Evolutionary conservation across 2,797 vertebrate species (phyloP).

Genomic region (Oceanodroma leucorhoa): DNA sequence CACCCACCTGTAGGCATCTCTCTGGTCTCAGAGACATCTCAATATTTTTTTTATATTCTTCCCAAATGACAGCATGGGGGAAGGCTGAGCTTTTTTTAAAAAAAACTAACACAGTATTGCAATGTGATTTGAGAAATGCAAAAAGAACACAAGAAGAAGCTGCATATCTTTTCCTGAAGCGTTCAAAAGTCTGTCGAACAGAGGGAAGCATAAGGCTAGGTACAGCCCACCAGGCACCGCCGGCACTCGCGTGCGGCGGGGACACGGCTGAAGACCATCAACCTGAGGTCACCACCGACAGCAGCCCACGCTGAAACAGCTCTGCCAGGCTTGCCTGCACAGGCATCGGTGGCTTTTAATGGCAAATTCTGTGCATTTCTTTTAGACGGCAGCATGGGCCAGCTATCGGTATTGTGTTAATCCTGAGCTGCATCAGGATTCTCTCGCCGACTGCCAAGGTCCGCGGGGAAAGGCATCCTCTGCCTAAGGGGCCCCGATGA

Average conservation of each 20-base stretch:
- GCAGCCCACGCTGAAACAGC: accelerated
- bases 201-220: background rate
- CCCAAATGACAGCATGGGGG: background rate
- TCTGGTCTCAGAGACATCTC: background rate
- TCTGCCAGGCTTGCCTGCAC: background rate
- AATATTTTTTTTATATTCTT: background rate
- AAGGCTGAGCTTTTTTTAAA: background rate
- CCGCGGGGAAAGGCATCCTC: background rate
- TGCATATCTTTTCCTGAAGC: background rate
- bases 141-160: background rate
- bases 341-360: background rate
- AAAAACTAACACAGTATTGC: background rate
- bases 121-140: background rate
- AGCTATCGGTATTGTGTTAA: background rate
- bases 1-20: background rate
- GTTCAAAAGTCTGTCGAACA: accelerated
- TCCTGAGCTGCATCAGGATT: background rate
- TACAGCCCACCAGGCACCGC: background rate
- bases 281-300: accelerated
- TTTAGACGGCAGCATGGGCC: accelerated
- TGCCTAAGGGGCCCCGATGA: accelerated
- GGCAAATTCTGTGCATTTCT: background rate
- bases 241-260: accelerated
- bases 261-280: background rate
- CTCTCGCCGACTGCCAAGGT: background rate